phyloP scores from a whole-genome alignment of 1,140 invertebrate genomes.

The Akabosia matsudoensis region DNA sequence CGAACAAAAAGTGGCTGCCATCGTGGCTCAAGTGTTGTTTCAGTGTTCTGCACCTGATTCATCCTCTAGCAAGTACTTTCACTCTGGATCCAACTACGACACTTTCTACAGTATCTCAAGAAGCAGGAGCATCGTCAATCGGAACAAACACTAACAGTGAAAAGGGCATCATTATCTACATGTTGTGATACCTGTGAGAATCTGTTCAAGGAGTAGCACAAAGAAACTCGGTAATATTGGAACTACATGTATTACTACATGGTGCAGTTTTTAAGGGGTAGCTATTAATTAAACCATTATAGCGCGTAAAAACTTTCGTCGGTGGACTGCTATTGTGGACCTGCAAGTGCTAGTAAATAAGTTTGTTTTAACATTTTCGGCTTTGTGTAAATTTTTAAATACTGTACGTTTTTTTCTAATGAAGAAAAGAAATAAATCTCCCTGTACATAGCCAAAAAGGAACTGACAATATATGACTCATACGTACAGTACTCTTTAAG shows the following conservation, averaged over 20 bases:
- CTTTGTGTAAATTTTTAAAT: background rate
- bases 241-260: constrained; percentile 12
- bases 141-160: constrained; percentile 14
- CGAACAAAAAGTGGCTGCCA: constrained; percentile 88
- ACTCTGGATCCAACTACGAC: constrained; percentile 9
- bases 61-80: constrained; percentile 28
- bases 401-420: too few species aligned
- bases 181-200: background rate
- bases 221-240: background rate
- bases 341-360: background rate
- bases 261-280: constrained; percentile 12
- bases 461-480: background rate
- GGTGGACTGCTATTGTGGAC: background rate
- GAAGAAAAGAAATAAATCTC: too few species aligned
- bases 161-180: background rate
- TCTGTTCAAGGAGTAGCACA: background rate
- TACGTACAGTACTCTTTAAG: background rate
- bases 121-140: background rate
- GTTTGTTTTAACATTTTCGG: background rate
- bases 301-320: background rate
- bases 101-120: constrained; percentile 20
- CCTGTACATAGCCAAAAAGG: background rate
- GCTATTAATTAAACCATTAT: background rate
- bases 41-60: constrained; percentile 64
- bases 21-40: constrained; percentile 85